These are phyloP conservation scores for Agrochola litura DNA, from an alignment of 2,888 invertebrate species.

Conservation along the genomic window DNA sequence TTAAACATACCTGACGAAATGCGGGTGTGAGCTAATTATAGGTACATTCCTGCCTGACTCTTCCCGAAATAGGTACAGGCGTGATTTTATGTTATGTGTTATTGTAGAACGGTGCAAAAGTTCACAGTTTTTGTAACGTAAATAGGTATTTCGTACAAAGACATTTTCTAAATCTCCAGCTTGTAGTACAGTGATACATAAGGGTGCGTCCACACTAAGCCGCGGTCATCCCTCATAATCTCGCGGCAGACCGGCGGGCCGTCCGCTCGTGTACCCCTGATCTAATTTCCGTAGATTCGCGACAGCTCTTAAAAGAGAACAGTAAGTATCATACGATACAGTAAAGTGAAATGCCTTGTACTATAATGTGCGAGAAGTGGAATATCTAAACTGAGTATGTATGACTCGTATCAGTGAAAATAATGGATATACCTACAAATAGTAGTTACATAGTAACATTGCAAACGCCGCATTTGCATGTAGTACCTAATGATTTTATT, in stretches of 20 bases:
- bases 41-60: background rate
- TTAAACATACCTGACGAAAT: background rate
- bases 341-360: constrained; percentile 47
- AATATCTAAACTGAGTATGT: constrained; percentile 9
- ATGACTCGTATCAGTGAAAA: background rate
- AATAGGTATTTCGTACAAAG: background rate
- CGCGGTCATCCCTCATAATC: constrained; percentile 45
- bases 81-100: background rate
- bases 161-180: background rate
- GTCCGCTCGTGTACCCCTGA: constrained; percentile 1
- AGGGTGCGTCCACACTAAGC: constrained; percentile 32
- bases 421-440: background rate
- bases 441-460: background rate
- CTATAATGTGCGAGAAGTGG: constrained; percentile 26
- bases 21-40: background rate
- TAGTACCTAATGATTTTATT: background rate
- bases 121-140: background rate
- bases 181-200: constrained; percentile 23
- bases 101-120: background rate
- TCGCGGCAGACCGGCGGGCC: constrained; percentile 15
- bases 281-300: constrained; percentile 28
- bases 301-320: constrained; percentile 14
- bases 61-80: background rate
- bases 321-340: constrained; percentile 19
- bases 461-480: background rate